Evolutionary conservation across 2,888 invertebrate species (phyloP), one percentile per base, ranked within the genome.

Genomic region (Limnephilus rhombicus): DNA sequence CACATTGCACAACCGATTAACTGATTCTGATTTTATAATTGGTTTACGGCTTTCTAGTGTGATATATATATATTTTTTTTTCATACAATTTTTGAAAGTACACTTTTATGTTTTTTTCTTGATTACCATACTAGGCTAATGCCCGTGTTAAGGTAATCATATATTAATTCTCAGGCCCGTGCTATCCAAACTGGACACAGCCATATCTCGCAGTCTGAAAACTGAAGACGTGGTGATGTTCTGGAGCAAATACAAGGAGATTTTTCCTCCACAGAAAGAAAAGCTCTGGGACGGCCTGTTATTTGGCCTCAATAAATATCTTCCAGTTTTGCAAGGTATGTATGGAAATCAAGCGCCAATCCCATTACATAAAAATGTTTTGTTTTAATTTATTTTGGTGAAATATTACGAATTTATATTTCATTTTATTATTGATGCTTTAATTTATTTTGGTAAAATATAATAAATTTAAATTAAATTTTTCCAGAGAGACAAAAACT

Each of bases 221-320:
- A 94, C 95, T 0, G 95, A 96, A 45, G 97, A 97, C 94, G 97
- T 98, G 41, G 96, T 95, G 13, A 94, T 95, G 1, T 98, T 97
- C 95, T 98, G 98, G 98, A 94, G 95, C 12, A 96, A 97, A 93
- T 98, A 97, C 95, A 95, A 96, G 92, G 95, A 96, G 81, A 95
- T 97, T 12, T 97, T 98, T 94, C 95, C 97, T 0, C 94, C 95
- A 0, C 96, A 97, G 85, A 97, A 97, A 93, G 96, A 97, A 94
- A 96, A 96, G 92, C 95, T 98, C 82, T 98, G 98, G 98, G 97
- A 97, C 94, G 97, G 97, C 4, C 94, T 98, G 82, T 94, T 97
- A 11, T 95, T 96, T 34, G 97, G 97, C 7, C 95, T 98, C 37
- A 96, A 96, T 92, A 97, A 97, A 94, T 98, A 98, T 95, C 96